These are phyloP conservation scores for Xenopus tropicalis DNA, from an alignment of 2,113 vertebrate genomes.

Conservation along the genomic window UCB_Xtro_10.0 CM004443.2:150919501-150920000, in stretches of 20 bases:
- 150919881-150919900: background rate
- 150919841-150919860: background rate
- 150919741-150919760: background rate
- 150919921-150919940: too few relatives aligned
- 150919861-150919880: too few relatives aligned
- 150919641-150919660: background rate
- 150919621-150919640: too few relatives aligned
- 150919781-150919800: background rate
- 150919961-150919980: too few relatives aligned
- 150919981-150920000: too few relatives aligned
- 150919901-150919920: background rate
- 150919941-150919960: too few relatives aligned
- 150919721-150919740: background rate
- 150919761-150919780: background rate
- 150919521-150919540: too few relatives aligned
- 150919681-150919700: background rate
- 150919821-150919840: conserved; percentile 1
- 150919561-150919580: too few relatives aligned
- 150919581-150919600: too few relatives aligned
- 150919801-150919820: conserved; percentile 3
- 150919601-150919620: too few relatives aligned
- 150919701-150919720: background rate
- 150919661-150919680: background rate
- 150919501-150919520: too few relatives aligned
- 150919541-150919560: too few relatives aligned